phyloP scores from a whole-genome alignment of 2,888 invertebrate species.

The Alitta virens region DNA sequence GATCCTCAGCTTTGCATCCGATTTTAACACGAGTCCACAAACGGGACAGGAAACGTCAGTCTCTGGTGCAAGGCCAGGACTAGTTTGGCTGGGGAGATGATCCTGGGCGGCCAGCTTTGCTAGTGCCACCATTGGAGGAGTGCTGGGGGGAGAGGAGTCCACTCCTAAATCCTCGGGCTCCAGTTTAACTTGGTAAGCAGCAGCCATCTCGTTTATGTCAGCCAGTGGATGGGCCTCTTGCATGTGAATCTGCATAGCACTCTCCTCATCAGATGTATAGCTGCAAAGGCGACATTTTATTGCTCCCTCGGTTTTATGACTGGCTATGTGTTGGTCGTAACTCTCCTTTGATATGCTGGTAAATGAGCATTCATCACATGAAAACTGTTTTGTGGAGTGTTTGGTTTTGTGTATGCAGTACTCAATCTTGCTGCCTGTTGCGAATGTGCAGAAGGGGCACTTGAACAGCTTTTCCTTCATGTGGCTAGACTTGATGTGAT shows the following conservation, averaged over 20 bases:
- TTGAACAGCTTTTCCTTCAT: slow-evolving; percentile 77
- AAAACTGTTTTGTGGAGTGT: slow-evolving; percentile 59
- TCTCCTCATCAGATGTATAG: slow-evolving; percentile 45
- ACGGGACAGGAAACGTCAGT: slow-evolving; percentile 14
- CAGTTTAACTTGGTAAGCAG: slow-evolving; percentile 16
- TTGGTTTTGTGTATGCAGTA: slow-evolving; percentile 74
- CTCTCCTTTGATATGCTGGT: slow-evolving; percentile 88
- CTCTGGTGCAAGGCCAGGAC: neutral
- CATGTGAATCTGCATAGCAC: slow-evolving; percentile 46
- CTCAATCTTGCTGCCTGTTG: slow-evolving; percentile 71
- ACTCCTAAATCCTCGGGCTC: neutral
- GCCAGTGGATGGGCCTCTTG: slow-evolving; percentile 40
- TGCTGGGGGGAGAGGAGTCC: neutral
- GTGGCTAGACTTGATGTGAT: slow-evolving; percentile 75
- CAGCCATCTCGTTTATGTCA: neutral
- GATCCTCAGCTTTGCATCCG: slow-evolving; percentile 18
- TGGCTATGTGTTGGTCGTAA: slow-evolving; percentile 79
- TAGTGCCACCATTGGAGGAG: neutral
- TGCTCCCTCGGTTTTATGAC: slow-evolving; percentile 32
- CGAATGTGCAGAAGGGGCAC: slow-evolving; percentile 88
- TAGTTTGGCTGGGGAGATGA: neutral
- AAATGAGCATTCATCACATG: slow-evolving; percentile 90
- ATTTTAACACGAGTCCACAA: slow-evolving; percentile 18
- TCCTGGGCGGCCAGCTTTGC: neutral
- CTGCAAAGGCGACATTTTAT: slow-evolving; percentile 45